These are phyloP conservation scores for Eulemur macaco DNA, from an alignment of 2,113 vertebrate genomes.

Conservation along the genomic window DNA sequence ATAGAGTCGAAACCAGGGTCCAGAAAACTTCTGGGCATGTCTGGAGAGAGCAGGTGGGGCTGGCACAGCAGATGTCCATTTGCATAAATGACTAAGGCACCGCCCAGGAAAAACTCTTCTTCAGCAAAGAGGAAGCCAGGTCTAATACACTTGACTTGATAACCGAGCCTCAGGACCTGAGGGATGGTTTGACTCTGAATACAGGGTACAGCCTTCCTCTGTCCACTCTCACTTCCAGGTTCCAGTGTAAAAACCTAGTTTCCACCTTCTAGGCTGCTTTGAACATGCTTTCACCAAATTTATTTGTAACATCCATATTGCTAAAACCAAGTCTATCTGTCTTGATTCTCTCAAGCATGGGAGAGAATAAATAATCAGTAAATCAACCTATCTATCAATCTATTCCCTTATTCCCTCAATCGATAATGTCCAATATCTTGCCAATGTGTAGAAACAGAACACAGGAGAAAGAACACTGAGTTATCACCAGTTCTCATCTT, in stretches of 20 bases:
- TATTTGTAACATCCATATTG: neutral
- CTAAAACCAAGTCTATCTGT: neutral
- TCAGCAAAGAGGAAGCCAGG: constrained; percentile 47
- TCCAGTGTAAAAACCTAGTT: neutral
- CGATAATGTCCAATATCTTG: neutral
- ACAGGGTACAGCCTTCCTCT: no score
- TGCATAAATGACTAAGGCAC: constrained; percentile 40
- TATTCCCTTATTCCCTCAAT: neutral
- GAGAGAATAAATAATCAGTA: neutral
- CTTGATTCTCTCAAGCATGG: neutral
- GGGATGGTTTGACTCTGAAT: neutral
- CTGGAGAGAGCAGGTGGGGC: constrained; percentile 46
- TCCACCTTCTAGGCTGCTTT: neutral
- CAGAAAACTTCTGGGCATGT: constrained; percentile 51
- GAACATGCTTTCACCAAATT: neutral
- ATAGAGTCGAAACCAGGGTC: constrained; percentile 23
- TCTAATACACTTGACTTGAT: constrained; percentile 23
- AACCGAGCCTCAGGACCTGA: neutral
- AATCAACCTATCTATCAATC: neutral
- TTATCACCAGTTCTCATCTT: neutral
- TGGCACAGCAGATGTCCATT: constrained; percentile 39
- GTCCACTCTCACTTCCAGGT: neutral
- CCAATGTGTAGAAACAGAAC: neutral
- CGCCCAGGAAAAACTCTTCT: constrained; percentile 17
- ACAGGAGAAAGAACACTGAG: neutral